Base-by-base conservation (phyloP, 2,113 vertebrate genomes). In the Physeter macrocephalus region DNA sequence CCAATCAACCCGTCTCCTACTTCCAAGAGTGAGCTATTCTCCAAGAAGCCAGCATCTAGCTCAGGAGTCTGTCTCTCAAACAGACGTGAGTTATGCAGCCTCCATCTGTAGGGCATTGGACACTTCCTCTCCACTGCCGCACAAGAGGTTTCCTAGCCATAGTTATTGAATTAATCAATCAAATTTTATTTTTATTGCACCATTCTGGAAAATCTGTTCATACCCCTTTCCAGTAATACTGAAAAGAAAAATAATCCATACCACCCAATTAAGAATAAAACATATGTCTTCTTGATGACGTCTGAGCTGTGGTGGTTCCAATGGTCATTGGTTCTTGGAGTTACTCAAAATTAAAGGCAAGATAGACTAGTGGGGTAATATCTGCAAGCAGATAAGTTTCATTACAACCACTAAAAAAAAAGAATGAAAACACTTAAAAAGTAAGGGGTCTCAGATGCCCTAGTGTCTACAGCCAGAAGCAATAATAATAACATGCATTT, bases 161-260 rank as follows among this genome's bases (percentile, higher is more conserved):
- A 96, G 94, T 85, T 97, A 98, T 94, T 97, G 95, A 98, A 98
- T 98, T 98, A 98, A 98, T 98, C 98, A 98, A 98, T 98, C 97
- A 98, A 64, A 80, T 94, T 98, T 98, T 98, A 97, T 98, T 98
- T 98, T 99, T 98, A 98, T 98, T 97, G 39, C 96, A 92, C 89
- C 96, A 54, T 98, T 97, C 98, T 98, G 98, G 98, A 99, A 99
- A 98, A 98, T 94, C 71, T 57, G 85, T 97, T 98, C 92, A 54
- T 97, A 94, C 62, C 39, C 43, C 96, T 98, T 98, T 98, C 97
- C 98, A 98, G 98, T 98, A 99, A 98, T 23, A 97, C 96, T 96
- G 80, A 96, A 98, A 98, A 96, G 90, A 96, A 97, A 97, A 97
- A 6, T 27, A 98, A 98, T 98, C 98, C 96, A 98, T 98, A 98